A percentile compares a stretch with the other conserved stretches of the same genome.
Evolutionary conservation across 2,113 vertebrate genomes (phyloP).

Genomic region (Equus przewalskii): DNA sequence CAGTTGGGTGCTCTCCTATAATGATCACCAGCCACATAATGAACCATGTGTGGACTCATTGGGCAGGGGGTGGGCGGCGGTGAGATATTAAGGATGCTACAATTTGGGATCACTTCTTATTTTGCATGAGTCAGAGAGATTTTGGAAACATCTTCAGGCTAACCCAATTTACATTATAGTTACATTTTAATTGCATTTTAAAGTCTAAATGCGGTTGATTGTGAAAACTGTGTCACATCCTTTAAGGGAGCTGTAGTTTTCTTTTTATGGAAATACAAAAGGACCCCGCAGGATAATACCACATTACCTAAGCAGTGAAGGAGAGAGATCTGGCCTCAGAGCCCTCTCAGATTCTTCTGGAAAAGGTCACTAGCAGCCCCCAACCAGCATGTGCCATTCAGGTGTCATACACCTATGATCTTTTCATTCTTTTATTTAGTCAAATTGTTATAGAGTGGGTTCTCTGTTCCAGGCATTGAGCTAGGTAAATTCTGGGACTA

Average conservation of each 20-base stretch:
- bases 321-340: neutral
- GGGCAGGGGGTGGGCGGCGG: neutral
- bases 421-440: neutral
- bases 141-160: slow-evolving; percentile 58
- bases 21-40: neutral
- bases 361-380: neutral
- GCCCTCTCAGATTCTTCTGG: neutral
- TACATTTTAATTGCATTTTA: slow-evolving; percentile 82
- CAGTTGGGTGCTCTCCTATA: neutral
- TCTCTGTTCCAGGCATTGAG: neutral
- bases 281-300: neutral
- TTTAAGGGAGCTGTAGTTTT: slow-evolving; percentile 70
- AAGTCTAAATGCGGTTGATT: slow-evolving; percentile 82
- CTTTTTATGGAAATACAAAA: slow-evolving; percentile 71
- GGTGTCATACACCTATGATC: neutral
- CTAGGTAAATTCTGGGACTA: neutral
- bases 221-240: slow-evolving; percentile 66
- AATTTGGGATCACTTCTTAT: neutral
- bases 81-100: neutral
- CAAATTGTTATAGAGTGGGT: too few relatives aligned
- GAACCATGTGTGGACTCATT: neutral
- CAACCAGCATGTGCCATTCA: neutral
- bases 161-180: slow-evolving; percentile 76
- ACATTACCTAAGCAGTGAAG: neutral
- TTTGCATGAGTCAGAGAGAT: slow-evolving; percentile 67